phyloP scores from a whole-genome alignment of 1,140 invertebrate species.

The Platyscapa corneri region DNA sequence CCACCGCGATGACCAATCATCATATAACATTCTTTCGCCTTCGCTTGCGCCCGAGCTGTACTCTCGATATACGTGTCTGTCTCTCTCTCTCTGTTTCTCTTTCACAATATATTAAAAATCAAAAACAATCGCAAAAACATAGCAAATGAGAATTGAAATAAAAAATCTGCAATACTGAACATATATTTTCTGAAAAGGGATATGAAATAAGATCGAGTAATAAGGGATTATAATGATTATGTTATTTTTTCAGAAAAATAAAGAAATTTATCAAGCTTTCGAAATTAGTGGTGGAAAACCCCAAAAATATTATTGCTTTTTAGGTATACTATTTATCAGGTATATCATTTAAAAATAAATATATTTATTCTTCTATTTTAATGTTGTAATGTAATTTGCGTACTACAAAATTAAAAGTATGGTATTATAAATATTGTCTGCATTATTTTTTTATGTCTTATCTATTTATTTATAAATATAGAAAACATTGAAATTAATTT shows the following conservation, averaged over 20 bases:
- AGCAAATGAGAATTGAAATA: conserved; percentile 26
- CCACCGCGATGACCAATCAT: conserved; percentile 72
- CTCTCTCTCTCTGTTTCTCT: neutral
- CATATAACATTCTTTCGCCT: conserved; percentile 68
- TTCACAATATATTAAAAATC: neutral
- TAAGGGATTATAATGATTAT: neutral
- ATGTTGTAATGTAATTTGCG: no score
- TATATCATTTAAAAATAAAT: no score
- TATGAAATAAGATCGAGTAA: neutral
- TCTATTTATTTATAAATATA: no score
- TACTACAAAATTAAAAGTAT: no score
- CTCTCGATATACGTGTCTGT: neutral
- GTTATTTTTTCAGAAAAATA: neutral
- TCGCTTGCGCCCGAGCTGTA: neutral
- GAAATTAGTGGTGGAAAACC: no score
- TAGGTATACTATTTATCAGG: no score
- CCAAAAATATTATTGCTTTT: no score
- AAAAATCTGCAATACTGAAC: neutral
- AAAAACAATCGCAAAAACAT: conserved; percentile 14
- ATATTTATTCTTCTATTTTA: no score
- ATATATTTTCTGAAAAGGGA: neutral
- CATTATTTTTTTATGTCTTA: no score
- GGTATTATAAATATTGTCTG: no score
- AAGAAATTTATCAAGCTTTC: neutral
- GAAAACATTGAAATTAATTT: no score